Evolutionary conservation across 1,140 invertebrate genomes (phyloP).

Genomic region (Melanaphis sacchari): DNA sequence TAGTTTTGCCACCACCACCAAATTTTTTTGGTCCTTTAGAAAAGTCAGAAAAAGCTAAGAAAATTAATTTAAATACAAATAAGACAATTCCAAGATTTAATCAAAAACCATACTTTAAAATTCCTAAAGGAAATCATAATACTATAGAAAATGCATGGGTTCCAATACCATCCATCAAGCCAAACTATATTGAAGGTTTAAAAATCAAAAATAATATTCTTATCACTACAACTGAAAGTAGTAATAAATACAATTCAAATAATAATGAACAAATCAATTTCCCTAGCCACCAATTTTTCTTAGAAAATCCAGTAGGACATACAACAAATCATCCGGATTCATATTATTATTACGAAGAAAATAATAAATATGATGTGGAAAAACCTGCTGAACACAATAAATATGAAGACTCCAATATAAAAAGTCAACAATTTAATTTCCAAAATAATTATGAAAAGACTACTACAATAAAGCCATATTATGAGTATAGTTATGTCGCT

Average conservation of each 20-base stretch:
- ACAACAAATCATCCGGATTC: conserved; percentile 21
- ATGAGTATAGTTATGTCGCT: conserved; percentile 62
- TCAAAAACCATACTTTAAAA: conserved; percentile 54
- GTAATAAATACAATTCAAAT: conserved; percentile 12
- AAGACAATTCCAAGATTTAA: conserved; percentile 55
- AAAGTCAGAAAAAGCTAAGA: conserved; percentile 58
- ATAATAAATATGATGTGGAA: conserved; percentile 50
- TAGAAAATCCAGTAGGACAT: not conserved
- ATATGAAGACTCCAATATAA: not conserved
- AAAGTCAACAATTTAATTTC: conserved; percentile 38
- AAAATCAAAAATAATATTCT: conserved; percentile 56
- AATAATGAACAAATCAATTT: conserved; percentile 28
- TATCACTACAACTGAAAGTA: conserved; percentile 32
- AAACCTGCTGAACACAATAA: conserved; percentile 49
- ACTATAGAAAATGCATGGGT: conserved; percentile 59
- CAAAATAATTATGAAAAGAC: conserved; percentile 50
- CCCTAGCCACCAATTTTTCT: conserved; percentile 15
- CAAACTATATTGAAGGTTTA: conserved; percentile 61
- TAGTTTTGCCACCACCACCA: conserved; percentile 84
- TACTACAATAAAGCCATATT: conserved; percentile 60
- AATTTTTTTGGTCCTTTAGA: conserved; percentile 80
- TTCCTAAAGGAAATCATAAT: conserved; percentile 51
- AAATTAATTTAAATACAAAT: conserved; percentile 53
- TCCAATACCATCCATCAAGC: conserved; percentile 61
- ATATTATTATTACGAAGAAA: conserved; percentile 50